Evolutionary conservation across 2,797 vertebrate genomes (phyloP), one percentile per base, ranked within the genome.

Genomic region (Decapterus maruadsi): DNA sequence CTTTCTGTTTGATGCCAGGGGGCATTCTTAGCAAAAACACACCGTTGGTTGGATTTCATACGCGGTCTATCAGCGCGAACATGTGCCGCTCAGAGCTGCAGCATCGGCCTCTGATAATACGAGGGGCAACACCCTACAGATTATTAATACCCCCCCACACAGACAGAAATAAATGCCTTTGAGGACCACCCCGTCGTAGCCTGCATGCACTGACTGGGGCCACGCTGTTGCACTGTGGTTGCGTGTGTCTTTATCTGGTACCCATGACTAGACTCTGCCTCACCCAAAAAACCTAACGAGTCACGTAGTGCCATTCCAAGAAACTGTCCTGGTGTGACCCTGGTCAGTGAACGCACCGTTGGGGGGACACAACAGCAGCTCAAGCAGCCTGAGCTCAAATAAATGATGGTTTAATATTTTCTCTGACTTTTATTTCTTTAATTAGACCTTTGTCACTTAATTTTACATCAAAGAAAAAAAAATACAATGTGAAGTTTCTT

Each of bases 141-240:
- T 57, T 84, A 86, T 89, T 85, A 83, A 84, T 83, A 82, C 76
- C 65, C 31, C 5, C 36, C 31, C 26, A 26, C 26, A 48, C 9
- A 26, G 78, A 86, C 78, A 76, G 64, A 88, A 86, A 88, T 80
- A 87, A 75, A 82, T 71, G 51, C 16, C 26, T 70, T 36, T 55
- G 31, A 46, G 66, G 63, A 70, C 78, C 71, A 60, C 60, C 36
- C 75, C 31, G 26, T 56, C 22, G 6, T 22, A 20, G 26, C 26
- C n/a, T n/a, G n/a, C n/a, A n/a, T 42, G 8, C 19, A 12, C 19
- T 72, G 20, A 12, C 26, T 34, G 31, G 31, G 6, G 45, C 16
- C 42, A 34, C 46, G 43, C 64, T 4, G 31, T 26, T 26, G 26
- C 26, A 26, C 42, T 42, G 29, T 66, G 31, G 31, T 34, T 26